Percentiles rank a stretch among this genome's conserved stretches.
Conservation (phyloP, 92 coral and sea anemone species). For the Epizoanthus stellaris region DNA sequence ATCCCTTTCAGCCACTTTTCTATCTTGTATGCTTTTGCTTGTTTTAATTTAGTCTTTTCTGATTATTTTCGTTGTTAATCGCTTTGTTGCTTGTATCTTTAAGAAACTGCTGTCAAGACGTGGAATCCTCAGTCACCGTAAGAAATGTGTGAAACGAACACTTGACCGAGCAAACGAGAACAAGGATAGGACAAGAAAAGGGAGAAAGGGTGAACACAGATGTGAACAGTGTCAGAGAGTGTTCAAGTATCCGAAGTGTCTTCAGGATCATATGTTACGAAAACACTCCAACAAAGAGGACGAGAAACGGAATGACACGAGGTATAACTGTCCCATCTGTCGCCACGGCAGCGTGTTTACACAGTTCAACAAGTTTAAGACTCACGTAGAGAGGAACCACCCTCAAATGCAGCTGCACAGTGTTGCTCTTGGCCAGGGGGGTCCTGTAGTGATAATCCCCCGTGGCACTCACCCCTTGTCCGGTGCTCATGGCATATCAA, state of each 20-base stretch:
- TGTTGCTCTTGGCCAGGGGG: background rate
- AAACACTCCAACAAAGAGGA: constrained; percentile 10
- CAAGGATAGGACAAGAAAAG: background rate
- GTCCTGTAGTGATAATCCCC: background rate
- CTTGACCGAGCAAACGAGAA: constrained; percentile 21
- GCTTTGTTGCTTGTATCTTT: background rate
- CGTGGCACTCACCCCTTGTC: background rate
- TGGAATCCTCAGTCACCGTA: constrained; percentile 18
- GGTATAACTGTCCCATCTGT: background rate
- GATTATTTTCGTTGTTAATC: background rate
- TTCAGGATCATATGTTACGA: background rate
- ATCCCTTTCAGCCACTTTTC: too few relatives aligned
- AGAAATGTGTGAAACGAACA: constrained; percentile 27
- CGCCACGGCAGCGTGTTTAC: background rate
- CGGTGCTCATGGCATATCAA: background rate
- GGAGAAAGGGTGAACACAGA: background rate
- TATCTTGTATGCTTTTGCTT: too few relatives aligned
- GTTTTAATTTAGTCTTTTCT: too few relatives aligned
- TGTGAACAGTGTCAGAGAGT: constrained; percentile 1
- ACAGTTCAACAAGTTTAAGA: constrained; percentile 3
- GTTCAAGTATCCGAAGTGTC: constrained; percentile 15
- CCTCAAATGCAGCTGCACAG: background rate
- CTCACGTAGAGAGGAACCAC: background rate
- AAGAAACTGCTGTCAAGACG: constrained; percentile 18
- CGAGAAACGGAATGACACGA: background rate